Evolutionary conservation across 2,797 vertebrate species (phyloP).

Genomic region (Smutsia gigantea): DNA sequence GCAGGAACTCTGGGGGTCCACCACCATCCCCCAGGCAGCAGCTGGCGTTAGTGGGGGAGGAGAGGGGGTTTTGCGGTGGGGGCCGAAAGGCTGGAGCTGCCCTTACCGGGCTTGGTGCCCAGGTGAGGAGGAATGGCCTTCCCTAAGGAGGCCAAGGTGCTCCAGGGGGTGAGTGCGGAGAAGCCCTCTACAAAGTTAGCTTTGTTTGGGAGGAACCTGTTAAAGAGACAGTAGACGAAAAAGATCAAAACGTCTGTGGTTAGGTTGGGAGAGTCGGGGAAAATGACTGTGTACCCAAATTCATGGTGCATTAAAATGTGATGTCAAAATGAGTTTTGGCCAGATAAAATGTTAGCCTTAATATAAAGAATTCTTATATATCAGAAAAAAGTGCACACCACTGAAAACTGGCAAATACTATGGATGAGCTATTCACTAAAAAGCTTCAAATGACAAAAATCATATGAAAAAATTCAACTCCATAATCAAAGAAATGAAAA

Average conservation of each 20-base stretch:
- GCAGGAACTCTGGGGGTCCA: not conserved
- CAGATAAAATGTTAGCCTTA: not conserved
- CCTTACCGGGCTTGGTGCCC: not conserved
- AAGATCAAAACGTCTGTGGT: not conserved
- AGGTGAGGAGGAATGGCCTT: not conserved
- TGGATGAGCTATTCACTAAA: not conserved
- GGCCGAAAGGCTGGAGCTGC: not conserved
- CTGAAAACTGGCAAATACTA: not conserved
- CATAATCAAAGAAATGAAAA: slow-evolving; percentile 25
- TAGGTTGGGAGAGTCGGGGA: not conserved
- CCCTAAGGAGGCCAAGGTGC: not conserved
- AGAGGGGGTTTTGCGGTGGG: not conserved
- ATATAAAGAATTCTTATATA: not conserved
- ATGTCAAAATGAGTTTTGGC: not conserved
- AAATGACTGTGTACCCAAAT: not conserved
- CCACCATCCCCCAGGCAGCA: not conserved
- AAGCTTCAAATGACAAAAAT: not conserved
- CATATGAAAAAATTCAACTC: not conserved
- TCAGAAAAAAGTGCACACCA: not conserved
- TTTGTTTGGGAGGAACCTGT: not conserved
- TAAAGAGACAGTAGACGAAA: not conserved
- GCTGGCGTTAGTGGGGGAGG: too few species aligned
- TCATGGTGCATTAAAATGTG: not conserved
- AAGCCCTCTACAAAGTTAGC: not conserved
- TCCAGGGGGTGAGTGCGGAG: not conserved